Base-by-base conservation (phyloP, 1,140 invertebrate species). In the Neodiprion fabricii region DNA sequence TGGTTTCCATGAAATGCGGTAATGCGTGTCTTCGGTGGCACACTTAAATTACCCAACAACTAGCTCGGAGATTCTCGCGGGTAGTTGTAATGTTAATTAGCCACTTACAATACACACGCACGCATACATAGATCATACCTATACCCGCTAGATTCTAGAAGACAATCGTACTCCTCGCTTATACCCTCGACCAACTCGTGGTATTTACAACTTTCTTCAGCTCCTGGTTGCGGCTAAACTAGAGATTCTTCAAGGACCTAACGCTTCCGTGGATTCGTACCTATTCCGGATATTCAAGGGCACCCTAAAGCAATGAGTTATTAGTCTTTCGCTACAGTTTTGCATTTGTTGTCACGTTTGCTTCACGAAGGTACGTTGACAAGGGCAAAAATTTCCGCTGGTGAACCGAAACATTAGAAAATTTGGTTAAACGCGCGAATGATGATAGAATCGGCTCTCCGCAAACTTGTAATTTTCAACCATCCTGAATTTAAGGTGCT, bases 11-110 rank as follows among this genome's bases (percentile, higher is more conserved):
- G 82, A 83, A 82, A 82, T 81, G 82, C 28, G 28, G 28, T 40
- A 40, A 40, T 40, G 5, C 28, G 78, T 79, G 84, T 85, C 85
- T 85, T 86, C 82, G 83, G 82, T 87, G 80, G 83, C 82, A 84
- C 80, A 84, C 83, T 86, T 88, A 86, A 87, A 87, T 87, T 85
- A 87, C 83, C 77, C 76, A 50, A 70, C 70, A 49, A 21, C n/a
- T 53, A 61, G 76, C 28, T 40, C 5, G 73, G 80, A 80, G 76
- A 79, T 79, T 83, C 76, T 78, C 76, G 49, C 76, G 79, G 76
- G 77, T 81, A 81, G 81, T 82, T 84, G 82, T 85, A 85, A 87
- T 87, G 86, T 87, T 87, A 87, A 87, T 87, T 86, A 86, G 82
- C 81, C 85, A 85, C 80, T 85, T 85, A 85, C 81, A 61, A 61